These are phyloP conservation scores for Chironomus striatipennis DNA, from an alignment of 1,140 invertebrate genomes.

Conservation along the genomic window DNA sequence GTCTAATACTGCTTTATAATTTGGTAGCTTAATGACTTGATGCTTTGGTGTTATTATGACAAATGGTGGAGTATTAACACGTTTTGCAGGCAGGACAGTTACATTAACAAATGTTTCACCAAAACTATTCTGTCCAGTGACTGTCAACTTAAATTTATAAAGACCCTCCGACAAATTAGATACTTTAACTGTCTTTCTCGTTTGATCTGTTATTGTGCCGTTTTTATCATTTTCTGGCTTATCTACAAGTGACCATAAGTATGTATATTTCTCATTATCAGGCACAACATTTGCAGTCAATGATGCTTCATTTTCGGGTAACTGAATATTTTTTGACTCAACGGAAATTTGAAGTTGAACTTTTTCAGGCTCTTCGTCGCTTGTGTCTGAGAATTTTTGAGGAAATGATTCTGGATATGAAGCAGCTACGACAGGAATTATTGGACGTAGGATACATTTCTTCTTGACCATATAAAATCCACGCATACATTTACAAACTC, in stretches of 20 bases:
- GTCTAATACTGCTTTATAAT: slow-evolving; percentile 80
- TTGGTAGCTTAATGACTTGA: slow-evolving; percentile 81
- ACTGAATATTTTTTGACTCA: slow-evolving; percentile 56
- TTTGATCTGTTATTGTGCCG: slow-evolving; percentile 75
- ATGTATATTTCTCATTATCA: slow-evolving; percentile 69
- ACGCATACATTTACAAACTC: slow-evolving; percentile 57
- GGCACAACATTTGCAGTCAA: slow-evolving; percentile 73
- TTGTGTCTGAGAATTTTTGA: slow-evolving; percentile 34
- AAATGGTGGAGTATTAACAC: slow-evolving; percentile 75
- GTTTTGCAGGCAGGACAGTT: slow-evolving; percentile 79
- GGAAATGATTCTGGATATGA: slow-evolving; percentile 31
- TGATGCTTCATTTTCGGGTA: slow-evolving; percentile 68
- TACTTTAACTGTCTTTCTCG: slow-evolving; percentile 65
- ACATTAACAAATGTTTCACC: slow-evolving; percentile 85
- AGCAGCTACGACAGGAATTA: slow-evolving; percentile 28
- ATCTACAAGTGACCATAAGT: slow-evolving; percentile 77
- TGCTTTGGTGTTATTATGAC: slow-evolving; percentile 76
- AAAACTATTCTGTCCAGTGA: slow-evolving; percentile 64
- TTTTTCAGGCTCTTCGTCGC: slow-evolving; percentile 37
- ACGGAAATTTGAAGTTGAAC: slow-evolving; percentile 69
- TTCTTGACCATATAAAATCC: slow-evolving; percentile 40
- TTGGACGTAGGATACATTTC: slow-evolving; percentile 26
- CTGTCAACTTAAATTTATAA: slow-evolving; percentile 79
- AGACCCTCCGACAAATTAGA: slow-evolving; percentile 73
- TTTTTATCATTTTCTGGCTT: slow-evolving; percentile 67